Conservation (phyloP, 2,888 invertebrate species). For the Salpingus planirostris region DNA sequence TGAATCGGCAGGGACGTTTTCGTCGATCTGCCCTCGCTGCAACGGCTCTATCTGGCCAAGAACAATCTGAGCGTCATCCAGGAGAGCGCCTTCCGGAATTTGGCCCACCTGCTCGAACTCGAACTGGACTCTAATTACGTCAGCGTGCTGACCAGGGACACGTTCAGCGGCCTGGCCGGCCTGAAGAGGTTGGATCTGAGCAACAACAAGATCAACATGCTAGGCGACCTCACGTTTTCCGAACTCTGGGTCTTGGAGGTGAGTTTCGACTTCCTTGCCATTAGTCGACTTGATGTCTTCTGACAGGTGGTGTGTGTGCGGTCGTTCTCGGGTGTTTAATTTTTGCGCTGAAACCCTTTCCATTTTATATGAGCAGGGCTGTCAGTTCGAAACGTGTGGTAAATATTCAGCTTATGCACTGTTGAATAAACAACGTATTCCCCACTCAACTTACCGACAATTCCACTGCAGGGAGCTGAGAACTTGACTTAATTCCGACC, state of each 20-base stretch:
- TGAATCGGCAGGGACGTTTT: constrained; percentile 55
- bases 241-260: constrained; percentile 56
- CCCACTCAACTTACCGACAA: constrained; percentile 8
- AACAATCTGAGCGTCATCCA: constrained; percentile 80
- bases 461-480: constrained; percentile 6
- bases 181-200: constrained; percentile 66
- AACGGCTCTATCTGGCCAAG: constrained; percentile 70
- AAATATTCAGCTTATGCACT: no score
- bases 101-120: constrained; percentile 66
- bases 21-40: constrained; percentile 60
- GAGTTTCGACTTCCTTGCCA: no score
- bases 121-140: constrained; percentile 74
- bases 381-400: neutral
- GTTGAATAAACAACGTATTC: constrained; percentile 7
- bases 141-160: constrained; percentile 63
- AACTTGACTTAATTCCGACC: constrained; percentile 12
- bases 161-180: constrained; percentile 67
- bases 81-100: constrained; percentile 70
- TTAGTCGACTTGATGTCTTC: no score
- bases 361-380: neutral
- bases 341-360: no score
- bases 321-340: no score
- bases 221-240: constrained; percentile 71
- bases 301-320: neutral
- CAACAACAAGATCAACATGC: constrained; percentile 64